These are phyloP conservation scores for Remorina albescens DNA, from an alignment of 2,797 vertebrate genomes.

Conservation along the genomic window DNA sequence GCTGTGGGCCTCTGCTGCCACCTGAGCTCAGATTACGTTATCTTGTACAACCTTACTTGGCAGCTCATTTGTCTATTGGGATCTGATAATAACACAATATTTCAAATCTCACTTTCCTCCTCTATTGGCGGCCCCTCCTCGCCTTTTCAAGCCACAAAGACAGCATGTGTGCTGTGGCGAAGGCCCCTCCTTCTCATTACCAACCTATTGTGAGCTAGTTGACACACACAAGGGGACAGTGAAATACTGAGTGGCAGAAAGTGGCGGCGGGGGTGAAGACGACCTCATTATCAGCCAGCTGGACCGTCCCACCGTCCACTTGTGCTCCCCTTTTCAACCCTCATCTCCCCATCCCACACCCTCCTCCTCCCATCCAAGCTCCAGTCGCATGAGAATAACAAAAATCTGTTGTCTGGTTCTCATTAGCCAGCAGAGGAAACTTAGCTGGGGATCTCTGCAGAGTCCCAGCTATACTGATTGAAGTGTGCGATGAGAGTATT, in stretches of 20 bases:
- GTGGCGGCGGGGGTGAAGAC: slow-evolving; percentile 43
- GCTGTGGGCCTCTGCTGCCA: slow-evolving; percentile 17
- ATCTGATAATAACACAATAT: slow-evolving; percentile 24
- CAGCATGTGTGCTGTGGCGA: slow-evolving; percentile 37
- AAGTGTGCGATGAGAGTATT: slow-evolving; percentile 1
- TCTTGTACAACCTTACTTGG: slow-evolving; percentile 37
- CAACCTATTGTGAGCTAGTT: slow-evolving; percentile 61
- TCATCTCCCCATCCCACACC: not conserved
- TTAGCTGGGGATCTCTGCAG: slow-evolving; percentile 7
- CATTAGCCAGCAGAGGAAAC: slow-evolving; percentile 46
- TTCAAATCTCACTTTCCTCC: slow-evolving; percentile 39
- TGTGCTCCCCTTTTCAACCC: not conserved
- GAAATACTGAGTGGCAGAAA: slow-evolving; percentile 39
- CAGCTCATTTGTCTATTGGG: slow-evolving; percentile 20
- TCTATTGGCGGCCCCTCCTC: slow-evolving; percentile 28
- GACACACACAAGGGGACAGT: slow-evolving; percentile 58
- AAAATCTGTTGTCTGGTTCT: slow-evolving; percentile 59
- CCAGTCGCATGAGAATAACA: slow-evolving; percentile 49
- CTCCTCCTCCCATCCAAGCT: slow-evolving; percentile 12
- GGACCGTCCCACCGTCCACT: slow-evolving; percentile 27
- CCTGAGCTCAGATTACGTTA: slow-evolving; percentile 50
- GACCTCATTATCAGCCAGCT: slow-evolving; percentile 78
- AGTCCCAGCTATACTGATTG: slow-evolving; percentile 24
- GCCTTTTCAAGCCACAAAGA: slow-evolving; percentile 35
- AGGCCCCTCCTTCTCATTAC: slow-evolving; percentile 64